Evolutionary conservation across 2,113 vertebrate species (phyloP), one percentile per base, ranked within the genome.

Genomic region (Tragulus kanchil): DNA sequence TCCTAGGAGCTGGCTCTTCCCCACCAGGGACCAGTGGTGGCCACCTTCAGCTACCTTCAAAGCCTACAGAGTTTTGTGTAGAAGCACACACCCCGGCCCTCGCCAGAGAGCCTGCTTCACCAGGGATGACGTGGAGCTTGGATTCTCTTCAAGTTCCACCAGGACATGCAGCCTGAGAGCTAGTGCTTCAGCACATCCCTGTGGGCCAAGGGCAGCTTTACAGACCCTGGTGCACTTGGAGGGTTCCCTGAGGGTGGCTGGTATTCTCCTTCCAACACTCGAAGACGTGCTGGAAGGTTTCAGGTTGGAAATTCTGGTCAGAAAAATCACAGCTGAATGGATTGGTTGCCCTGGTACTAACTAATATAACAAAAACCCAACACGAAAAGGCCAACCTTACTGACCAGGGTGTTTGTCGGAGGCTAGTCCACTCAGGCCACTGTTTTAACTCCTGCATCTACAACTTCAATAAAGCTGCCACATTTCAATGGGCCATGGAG

Each of bases 351-450:
- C 7, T 56, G 61, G 87, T 88, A 79, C 93, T 91, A 95, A 96
- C 84, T 87, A 95, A 56, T 52, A 84, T 58, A 79, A 48, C 0
- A 11, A 95, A 93, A 95, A n/a, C 21, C 28, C 11, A 7, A 31
- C 42, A 81, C 58, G 87, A 62, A 91, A 64, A 86, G 50, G 64
- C 87, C 45, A 73, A 71, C 71, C 71, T 93, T 62, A 87, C 45
- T 52, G 36, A 85, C 81, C 64, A 95, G 89, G 85, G 95, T 78
- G 79, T 86, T 69, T 94, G 94, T 89, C 89, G 95, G 62, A 69
- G 31, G 75, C 25, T 69, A 75, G 59, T 61, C 42, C 81, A 67
- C 65, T 89, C 31, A 45, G 73, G 79, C 92, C 87, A 71, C 77
- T 89, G 64, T 87, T 67, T 67, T 88, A 91, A 48, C 48, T 69